phyloP scores from a whole-genome alignment of 2,797 vertebrate genomes.

The Fundulus diaphanus region DNA sequence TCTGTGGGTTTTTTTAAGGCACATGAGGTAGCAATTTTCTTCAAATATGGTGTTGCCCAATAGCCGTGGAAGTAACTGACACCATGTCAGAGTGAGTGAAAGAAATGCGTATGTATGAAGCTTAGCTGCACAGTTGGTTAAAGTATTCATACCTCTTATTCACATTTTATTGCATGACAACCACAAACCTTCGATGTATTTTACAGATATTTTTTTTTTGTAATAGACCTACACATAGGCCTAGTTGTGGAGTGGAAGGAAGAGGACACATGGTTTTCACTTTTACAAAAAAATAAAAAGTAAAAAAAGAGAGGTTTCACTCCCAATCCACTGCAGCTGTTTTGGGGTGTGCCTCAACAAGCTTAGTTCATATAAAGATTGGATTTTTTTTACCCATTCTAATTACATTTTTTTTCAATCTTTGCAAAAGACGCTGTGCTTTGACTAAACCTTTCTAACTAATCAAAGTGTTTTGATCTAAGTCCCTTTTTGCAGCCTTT shows the following conservation, averaged over 20 bases:
- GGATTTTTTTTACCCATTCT: background rate
- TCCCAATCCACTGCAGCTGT: background rate
- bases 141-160: background rate
- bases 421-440: background rate
- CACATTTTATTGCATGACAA: background rate
- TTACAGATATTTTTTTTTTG: background rate
- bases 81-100: conserved; percentile 67
- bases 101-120: conserved; percentile 37
- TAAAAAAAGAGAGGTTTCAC: background rate
- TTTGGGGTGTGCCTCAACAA: background rate
- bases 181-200: background rate
- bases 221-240: background rate
- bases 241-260: background rate
- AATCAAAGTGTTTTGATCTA: background rate
- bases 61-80: conserved; percentile 76
- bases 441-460: background rate
- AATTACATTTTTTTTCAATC: background rate
- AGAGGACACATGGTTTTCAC: background rate
- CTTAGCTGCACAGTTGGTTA: conserved; percentile 11
- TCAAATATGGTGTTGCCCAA: conserved; percentile 77
- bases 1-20: conserved; percentile 65
- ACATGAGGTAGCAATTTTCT: conserved; percentile 82
- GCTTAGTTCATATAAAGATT: background rate
- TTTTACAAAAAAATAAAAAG: background rate
- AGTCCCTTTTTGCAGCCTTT: background rate